Evolutionary conservation across 1,140 invertebrate genomes (phyloP).

Genomic region (Pseudomyrmex cubaensis): DNA sequence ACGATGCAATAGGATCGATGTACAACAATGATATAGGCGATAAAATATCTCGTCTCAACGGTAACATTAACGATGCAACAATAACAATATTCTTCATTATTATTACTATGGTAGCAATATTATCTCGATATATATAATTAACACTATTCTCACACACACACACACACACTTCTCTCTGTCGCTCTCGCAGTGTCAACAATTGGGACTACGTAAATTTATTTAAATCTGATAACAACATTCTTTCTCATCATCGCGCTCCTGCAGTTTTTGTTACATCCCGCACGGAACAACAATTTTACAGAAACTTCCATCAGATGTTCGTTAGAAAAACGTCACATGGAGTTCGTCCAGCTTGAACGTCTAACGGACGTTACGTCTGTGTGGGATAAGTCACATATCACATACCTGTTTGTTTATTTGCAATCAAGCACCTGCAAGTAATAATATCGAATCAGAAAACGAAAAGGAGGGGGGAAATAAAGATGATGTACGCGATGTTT

Average conservation of each 20-base stretch:
- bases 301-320: too few relatives aligned
- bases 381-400: background rate
- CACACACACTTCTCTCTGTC: background rate
- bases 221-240: constrained; percentile 27
- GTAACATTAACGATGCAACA: constrained; percentile 52
- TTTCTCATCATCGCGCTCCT: background rate
- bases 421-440: background rate
- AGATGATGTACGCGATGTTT: background rate
- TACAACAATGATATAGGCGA: constrained; percentile 42
- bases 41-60: constrained; percentile 49
- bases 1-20: background rate
- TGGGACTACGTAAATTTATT: constrained; percentile 28
- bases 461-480: background rate
- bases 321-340: too few relatives aligned
- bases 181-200: constrained; percentile 48
- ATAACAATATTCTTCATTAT: constrained; percentile 53
- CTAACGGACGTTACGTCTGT: background rate
- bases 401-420: constrained; percentile 20
- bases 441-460: background rate
- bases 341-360: too few relatives aligned
- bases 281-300: too few relatives aligned
- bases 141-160: constrained; percentile 22
- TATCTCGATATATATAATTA: constrained; percentile 48
- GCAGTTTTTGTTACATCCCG: background rate
- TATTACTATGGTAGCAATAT: constrained; percentile 9